These are phyloP conservation scores for Lucilia sericata DNA, from an alignment of 1,140 invertebrate species.

Conservation along the genomic window DNA sequence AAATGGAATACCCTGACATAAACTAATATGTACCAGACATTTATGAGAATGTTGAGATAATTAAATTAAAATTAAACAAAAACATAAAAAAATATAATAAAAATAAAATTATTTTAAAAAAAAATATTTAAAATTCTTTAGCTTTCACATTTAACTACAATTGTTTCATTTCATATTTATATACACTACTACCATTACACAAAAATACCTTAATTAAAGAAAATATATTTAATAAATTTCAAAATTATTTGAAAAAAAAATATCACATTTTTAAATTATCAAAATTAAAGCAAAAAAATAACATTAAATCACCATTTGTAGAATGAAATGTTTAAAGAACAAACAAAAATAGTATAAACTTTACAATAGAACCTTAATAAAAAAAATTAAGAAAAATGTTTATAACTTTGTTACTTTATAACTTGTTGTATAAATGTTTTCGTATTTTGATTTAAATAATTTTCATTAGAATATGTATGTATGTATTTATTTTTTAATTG, in stretches of 20 bases:
- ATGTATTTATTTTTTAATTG: too few relatives aligned
- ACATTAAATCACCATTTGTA: too few relatives aligned
- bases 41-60: conserved; percentile 28
- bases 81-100: too few relatives aligned
- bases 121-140: conserved; percentile 18
- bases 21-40: conserved; percentile 32
- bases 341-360: not conserved
- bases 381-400: too few relatives aligned
- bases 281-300: not conserved
- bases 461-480: not conserved
- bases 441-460: not conserved
- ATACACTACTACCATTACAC: conserved; percentile 1
- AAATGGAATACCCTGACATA: not conserved
- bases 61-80: not conserved
- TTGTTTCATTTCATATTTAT: not conserved
- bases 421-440: not conserved
- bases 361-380: not conserved
- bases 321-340: not conserved
- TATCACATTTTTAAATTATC: conserved; percentile 36
- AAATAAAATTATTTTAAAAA: not conserved
- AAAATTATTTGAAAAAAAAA: conserved; percentile 18
- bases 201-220: not conserved
- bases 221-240: not conserved
- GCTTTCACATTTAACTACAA: conserved; percentile 1
- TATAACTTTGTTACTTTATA: not conserved